Evolutionary conservation across 2,797 vertebrate species (phyloP), one percentile per base, ranked within the genome.

Genomic region (Sebastolobus alascanus): DNA sequence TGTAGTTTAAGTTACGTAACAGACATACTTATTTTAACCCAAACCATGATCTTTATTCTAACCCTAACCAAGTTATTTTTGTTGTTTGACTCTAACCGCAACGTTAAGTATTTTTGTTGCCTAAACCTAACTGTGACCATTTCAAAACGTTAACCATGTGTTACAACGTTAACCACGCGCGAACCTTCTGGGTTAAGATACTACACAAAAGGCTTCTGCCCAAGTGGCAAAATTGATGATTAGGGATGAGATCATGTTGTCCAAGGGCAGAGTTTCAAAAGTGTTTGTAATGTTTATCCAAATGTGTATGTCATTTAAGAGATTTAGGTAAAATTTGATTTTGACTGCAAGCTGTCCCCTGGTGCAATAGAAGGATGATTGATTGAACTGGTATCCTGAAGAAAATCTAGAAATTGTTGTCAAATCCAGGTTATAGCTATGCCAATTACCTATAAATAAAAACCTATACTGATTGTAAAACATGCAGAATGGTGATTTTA

Each of bases 251-350:
- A 43, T 43, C 40, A 0, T 16, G 40, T 43, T 43, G 14, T 43
- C 0, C 40, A 16, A 16, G 46, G 20, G 16, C n/a, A 63, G 1
- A 46, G 9, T 13, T 22, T 79, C 3, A 29, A 63, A 72, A 54
- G 67, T 18, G 72, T 75, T 60, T 76, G 52, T 68, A 33, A 22
- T 54, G 8, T n/a, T 6, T 27, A 27, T 56, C 6, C 16, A 75
- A 3, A 40, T 2, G 3, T 80, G 7, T 67, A 25, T 38, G 56
- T 31, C 22, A 55, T 55, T 43, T 27, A 27, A 40, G 37, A 33
- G 4, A 6, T 27, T 43, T 46, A 3, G 25, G 5, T 3, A 40
- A 43, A 64, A 58, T 65, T 13, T 1, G 2, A 66, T 61, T 82
- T 68, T 55, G 20, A 40, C 22, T 13, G 8, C 12, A 18, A 20